phyloP scores from a whole-genome alignment of 2,113 vertebrate species.

The Spermophilus dauricus region DNA sequence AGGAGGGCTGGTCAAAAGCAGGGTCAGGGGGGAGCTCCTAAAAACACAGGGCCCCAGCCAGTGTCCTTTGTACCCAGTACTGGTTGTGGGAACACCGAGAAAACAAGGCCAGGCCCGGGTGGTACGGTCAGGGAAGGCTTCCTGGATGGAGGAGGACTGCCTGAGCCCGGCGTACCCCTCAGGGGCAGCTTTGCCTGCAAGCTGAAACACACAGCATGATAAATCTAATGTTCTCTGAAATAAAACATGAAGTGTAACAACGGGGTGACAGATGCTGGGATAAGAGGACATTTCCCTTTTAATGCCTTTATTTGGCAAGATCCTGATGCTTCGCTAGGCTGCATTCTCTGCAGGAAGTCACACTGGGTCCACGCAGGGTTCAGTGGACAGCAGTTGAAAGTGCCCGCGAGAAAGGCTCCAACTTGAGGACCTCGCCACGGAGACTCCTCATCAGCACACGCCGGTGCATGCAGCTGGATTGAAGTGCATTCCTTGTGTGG shows the following conservation, averaged over 20 bases:
- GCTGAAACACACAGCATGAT: background rate
- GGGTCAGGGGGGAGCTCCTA: background rate
- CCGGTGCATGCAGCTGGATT: too few species aligned
- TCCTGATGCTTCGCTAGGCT: background rate
- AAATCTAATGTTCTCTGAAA: constrained; percentile 31
- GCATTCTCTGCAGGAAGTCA: background rate
- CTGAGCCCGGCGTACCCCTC: background rate
- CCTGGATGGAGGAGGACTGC: background rate
- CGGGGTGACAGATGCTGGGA: background rate
- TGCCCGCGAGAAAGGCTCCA: background rate
- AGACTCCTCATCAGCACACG: background rate
- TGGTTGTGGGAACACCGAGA: background rate
- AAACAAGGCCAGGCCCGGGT: background rate
- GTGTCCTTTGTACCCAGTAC: background rate
- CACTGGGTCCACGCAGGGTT: background rate
- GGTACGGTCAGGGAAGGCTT: background rate
- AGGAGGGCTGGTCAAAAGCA: background rate
- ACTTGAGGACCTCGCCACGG: background rate
- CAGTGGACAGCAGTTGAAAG: background rate
- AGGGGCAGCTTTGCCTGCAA: background rate
- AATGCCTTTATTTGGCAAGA: background rate
- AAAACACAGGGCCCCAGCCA: background rate
- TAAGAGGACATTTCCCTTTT: constrained; percentile 42
- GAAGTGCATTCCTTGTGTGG: background rate
- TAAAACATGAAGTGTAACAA: background rate